Conservation (phyloP, 1,140 invertebrate species). For the Drosophila leontia region DNA sequence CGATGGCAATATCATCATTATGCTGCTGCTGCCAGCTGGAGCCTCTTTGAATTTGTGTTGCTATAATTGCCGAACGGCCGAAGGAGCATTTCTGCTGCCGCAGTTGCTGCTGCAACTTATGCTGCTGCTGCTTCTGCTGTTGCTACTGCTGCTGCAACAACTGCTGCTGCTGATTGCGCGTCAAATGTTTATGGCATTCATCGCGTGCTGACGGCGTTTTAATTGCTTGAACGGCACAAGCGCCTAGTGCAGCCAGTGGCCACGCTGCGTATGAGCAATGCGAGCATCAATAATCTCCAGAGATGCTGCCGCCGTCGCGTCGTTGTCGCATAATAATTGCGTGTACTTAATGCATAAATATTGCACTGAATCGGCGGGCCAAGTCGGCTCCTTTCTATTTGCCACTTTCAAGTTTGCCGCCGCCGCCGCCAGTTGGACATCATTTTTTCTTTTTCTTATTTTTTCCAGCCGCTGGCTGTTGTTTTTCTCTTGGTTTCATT, state of each 20-base stretch:
- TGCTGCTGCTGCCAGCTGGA: constrained; percentile 37
- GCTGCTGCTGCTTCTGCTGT: constrained; percentile 16
- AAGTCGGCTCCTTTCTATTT: constrained; percentile 75
- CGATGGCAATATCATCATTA: constrained; percentile 49
- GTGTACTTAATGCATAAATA: constrained; percentile 83
- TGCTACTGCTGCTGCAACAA: constrained; percentile 28
- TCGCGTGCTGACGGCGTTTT: constrained; percentile 80
- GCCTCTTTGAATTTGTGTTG: constrained; percentile 55
- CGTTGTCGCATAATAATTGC: constrained; percentile 80
- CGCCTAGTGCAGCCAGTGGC: constrained; percentile 46
- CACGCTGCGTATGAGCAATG: constrained; percentile 80
- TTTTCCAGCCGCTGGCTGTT: constrained; percentile 8
- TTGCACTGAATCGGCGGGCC: constrained; percentile 55
- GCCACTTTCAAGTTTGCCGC: constrained; percentile 73
- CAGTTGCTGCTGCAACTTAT: constrained; percentile 32
- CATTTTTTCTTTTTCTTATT: constrained; percentile 24
- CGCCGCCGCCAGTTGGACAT: constrained; percentile 34
- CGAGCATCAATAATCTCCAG: constrained; percentile 78
- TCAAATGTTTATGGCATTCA: constrained; percentile 83
- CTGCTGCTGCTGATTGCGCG: constrained; percentile 70
- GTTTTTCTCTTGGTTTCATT: constrained; percentile 23
- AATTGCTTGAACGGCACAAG: constrained; percentile 67
- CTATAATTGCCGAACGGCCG: constrained; percentile 31
- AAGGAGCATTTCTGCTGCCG: constrained; percentile 40
- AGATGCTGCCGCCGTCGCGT: constrained; percentile 56